These are phyloP conservation scores for Gerris lacustris DNA, from an alignment of 2,888 invertebrate genomes.

Conservation along the genomic window DNA sequence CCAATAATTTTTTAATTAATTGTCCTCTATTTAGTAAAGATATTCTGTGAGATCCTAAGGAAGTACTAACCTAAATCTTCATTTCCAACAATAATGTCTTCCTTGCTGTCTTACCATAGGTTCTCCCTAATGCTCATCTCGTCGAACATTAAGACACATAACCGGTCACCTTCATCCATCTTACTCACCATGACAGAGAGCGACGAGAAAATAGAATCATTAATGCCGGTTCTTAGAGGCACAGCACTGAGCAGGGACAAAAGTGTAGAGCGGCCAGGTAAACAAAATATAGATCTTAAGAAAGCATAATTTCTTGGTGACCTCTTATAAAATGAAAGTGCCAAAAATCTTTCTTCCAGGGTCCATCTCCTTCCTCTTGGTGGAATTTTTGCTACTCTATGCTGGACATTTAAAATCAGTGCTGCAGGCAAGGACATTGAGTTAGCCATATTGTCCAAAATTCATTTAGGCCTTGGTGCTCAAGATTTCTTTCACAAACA, in stretches of 20 bases:
- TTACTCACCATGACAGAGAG: not conserved
- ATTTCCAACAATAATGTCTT: slow-evolving; percentile 13
- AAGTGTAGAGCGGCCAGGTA: slow-evolving; percentile 2
- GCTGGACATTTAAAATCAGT: not conserved
- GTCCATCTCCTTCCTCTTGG: slow-evolving; percentile 7
- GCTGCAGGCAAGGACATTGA: not conserved
- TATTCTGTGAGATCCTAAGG: no score
- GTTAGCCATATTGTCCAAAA: not conserved
- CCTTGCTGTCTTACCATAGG: slow-evolving; percentile 1
- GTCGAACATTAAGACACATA: slow-evolving; percentile 16
- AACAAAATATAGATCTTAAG: not conserved
- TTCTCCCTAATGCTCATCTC: slow-evolving; percentile 16
- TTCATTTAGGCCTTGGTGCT: not conserved
- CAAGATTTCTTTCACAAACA: not conserved
- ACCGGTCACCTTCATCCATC: not conserved
- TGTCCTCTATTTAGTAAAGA: no score
- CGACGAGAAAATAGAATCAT: not conserved
- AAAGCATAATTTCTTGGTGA: slow-evolving; percentile 9
- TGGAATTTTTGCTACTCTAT: not conserved
- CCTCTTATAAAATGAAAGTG: slow-evolving; percentile 1
- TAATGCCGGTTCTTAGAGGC: no score
- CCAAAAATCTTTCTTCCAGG: slow-evolving; percentile 8
- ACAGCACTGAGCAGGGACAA: no score
- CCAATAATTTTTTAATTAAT: no score
- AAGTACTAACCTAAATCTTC: slow-evolving; percentile 11